A percentile compares a stretch with the other conserved stretches of the same genome.
phyloP scores from a whole-genome alignment of 2,797 vertebrate species.

The Poeciliopsis infans region DNA sequence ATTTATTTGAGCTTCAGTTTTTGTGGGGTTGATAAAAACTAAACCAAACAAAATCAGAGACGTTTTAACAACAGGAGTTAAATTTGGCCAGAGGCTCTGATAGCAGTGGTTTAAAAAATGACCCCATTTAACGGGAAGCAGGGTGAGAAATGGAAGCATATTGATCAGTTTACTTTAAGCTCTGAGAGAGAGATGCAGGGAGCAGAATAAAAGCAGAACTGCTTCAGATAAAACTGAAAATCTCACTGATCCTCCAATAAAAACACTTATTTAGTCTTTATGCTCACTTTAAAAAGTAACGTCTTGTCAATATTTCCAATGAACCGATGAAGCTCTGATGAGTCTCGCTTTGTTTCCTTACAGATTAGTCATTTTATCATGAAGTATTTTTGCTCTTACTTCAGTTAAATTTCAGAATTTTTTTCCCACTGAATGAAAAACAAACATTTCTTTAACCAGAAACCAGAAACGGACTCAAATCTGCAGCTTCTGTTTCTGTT shows the following conservation, averaged over 20 bases:
- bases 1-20: no score
- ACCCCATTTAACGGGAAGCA: neutral
- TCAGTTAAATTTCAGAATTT: no score
- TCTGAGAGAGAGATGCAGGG: neutral
- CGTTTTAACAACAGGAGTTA: neutral
- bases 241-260: neutral
- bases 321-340: neutral
- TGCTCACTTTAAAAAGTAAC: neutral
- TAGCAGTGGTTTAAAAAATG: neutral
- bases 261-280: neutral
- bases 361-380: neutral
- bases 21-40: neutral
- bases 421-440: no score
- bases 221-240: neutral
- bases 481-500: no score
- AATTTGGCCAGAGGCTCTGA: neutral
- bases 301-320: neutral
- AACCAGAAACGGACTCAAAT: no score
- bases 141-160: neutral
- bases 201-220: neutral
- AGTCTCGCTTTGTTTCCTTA: neutral
- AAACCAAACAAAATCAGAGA: neutral
- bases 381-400: no score
- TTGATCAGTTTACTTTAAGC: neutral
- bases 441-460: no score